These are phyloP conservation scores for Toxostoma redivivum DNA, from an alignment of 2,113 vertebrate species.

Conservation along the genomic window DNA sequence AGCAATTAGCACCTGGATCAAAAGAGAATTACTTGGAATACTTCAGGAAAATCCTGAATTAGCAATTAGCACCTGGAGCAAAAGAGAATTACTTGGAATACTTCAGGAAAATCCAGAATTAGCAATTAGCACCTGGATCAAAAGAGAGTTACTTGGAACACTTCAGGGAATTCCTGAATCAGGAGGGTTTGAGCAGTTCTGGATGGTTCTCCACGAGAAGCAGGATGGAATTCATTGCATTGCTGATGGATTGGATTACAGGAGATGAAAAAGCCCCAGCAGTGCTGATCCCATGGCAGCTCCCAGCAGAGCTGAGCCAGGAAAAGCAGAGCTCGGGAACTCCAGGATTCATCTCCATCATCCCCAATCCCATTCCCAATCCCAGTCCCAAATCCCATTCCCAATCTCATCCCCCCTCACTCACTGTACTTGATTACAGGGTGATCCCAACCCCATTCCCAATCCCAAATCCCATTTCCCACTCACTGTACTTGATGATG, in stretches of 20 bases:
- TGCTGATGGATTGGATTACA: slow-evolving; percentile 6
- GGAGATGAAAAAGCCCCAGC: neutral
- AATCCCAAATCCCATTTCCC: too few species aligned
- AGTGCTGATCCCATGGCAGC: neutral
- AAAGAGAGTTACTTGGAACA: neutral
- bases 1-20: slow-evolving; percentile 16
- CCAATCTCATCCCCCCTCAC: too few species aligned
- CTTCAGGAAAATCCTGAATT: neutral
- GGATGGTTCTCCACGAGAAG: neutral
- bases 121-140: slow-evolving; percentile 16
- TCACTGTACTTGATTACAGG: too few species aligned
- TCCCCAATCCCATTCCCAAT: too few species aligned
- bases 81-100: neutral
- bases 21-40: neutral
- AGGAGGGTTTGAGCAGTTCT: neutral
- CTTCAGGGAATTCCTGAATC: slow-evolving; percentile 3
- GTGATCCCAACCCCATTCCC: too few species aligned
- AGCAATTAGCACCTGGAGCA: slow-evolving; percentile 16
- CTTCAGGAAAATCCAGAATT: slow-evolving; percentile 7
- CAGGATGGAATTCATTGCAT: slow-evolving; percentile 12
- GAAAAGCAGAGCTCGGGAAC: neutral
- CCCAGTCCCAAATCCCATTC: too few species aligned
- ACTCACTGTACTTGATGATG: too few species aligned
- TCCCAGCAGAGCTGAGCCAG: neutral
- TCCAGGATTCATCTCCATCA: neutral